Evolutionary conservation across 2,888 invertebrate genomes (phyloP).

Genomic region (Dusona sp.): DNA sequence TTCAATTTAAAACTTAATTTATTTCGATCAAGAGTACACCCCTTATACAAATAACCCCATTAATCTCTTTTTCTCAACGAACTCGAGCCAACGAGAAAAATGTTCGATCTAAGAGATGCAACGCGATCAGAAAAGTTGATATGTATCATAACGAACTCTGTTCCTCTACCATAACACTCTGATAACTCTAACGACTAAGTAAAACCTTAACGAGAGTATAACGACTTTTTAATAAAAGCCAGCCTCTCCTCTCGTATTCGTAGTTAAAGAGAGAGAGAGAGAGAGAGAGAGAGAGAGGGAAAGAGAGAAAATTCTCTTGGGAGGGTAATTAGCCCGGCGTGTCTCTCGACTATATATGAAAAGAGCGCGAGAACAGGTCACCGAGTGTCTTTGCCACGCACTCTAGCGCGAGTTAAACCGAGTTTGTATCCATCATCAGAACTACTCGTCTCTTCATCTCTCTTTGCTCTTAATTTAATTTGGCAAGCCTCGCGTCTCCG

Average conservation of each 20-base stretch:
- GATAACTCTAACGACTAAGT: constrained; percentile 52
- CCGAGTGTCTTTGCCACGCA: constrained; percentile 58
- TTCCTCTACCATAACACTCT: constrained; percentile 5
- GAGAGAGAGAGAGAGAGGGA: not conserved
- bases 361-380: constrained; percentile 54
- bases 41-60: not conserved
- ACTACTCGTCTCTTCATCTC: not conserved
- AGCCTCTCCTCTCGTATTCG: constrained; percentile 7
- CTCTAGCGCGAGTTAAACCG: constrained; percentile 16
- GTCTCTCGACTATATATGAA: constrained; percentile 21
- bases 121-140: not conserved
- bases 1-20: not conserved
- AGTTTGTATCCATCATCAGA: not conserved
- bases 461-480: constrained; percentile 43
- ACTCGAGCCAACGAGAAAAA: not conserved
- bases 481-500: constrained; percentile 7
- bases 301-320: constrained; percentile 36
- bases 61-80: not conserved
- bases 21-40: not conserved
- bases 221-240: constrained; percentile 67
- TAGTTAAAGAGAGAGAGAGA: not conserved
- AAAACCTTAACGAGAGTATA: constrained; percentile 65
- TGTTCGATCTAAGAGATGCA: not conserved
- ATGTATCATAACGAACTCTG: not conserved
- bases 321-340: constrained; percentile 63